Conservation (phyloP, 1,140 invertebrate genomes). For the Kradibia gibbosae region DNA sequence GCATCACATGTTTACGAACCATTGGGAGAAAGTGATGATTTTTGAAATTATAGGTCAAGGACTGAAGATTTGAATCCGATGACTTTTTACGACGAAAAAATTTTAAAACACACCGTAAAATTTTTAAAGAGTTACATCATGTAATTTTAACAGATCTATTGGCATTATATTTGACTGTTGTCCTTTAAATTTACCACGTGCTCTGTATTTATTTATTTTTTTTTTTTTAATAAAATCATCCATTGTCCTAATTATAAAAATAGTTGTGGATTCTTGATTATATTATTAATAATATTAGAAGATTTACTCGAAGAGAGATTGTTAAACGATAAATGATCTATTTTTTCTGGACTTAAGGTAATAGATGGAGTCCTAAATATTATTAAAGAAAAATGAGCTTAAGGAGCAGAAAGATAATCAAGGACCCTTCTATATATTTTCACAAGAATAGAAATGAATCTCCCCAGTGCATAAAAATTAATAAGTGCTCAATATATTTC, state of each 20-base stretch:
- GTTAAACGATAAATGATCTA: neutral
- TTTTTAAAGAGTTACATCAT: conserved; percentile 4
- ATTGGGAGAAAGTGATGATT: conserved; percentile 61
- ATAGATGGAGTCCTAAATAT: neutral
- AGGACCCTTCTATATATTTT: neutral
- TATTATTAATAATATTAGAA: no score
- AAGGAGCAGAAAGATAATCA: neutral
- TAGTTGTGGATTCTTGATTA: no score
- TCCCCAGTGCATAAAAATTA: neutral
- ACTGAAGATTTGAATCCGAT: conserved; percentile 29
- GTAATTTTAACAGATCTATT: neutral
- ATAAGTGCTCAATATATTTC: neutral
- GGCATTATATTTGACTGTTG: neutral
- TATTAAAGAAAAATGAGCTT: neutral
- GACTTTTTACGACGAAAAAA: neutral
- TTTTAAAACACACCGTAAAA: neutral
- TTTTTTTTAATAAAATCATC: no score
- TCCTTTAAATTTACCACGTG: neutral
- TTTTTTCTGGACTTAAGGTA: neutral
- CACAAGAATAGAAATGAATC: neutral
- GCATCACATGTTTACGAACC: neutral
- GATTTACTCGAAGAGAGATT: no score
- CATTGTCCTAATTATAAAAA: no score
- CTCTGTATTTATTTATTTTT: no score
- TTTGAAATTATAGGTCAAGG: conserved; percentile 63